phyloP scores from a whole-genome alignment of 2,888 invertebrate species.

The Siphlonurus alternatus region DNA sequence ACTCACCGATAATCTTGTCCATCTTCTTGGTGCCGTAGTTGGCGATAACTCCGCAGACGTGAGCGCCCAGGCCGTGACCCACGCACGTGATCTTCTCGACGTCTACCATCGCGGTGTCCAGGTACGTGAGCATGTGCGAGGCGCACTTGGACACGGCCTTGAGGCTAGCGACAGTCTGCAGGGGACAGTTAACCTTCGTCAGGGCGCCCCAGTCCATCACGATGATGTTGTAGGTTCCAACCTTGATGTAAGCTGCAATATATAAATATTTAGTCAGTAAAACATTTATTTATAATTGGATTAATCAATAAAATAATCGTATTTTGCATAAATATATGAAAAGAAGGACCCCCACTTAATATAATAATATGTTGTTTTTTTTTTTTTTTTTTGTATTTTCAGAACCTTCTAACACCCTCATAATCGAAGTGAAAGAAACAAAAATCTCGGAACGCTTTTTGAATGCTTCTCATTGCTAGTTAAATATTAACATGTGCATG shows the following conservation, averaged over 20 bases:
- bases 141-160: conserved; percentile 52
- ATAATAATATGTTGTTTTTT: too few relatives aligned
- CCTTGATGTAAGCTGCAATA: conserved; percentile 46
- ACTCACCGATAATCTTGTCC: conserved; percentile 49
- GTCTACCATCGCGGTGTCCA: conserved; percentile 45
- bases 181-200: conserved; percentile 50
- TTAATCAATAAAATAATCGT: too few relatives aligned
- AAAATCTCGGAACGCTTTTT: too few relatives aligned
- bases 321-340: too few relatives aligned
- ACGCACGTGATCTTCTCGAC: conserved; percentile 53
- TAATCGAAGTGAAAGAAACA: too few relatives aligned
- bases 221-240: conserved; percentile 60
- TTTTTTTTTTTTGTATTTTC: too few relatives aligned
- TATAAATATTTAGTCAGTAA: too few relatives aligned
- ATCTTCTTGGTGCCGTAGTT: conserved; percentile 53
- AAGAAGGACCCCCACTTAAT: too few relatives aligned
- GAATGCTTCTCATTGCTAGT: too few relatives aligned
- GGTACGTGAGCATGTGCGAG: conserved; percentile 41
- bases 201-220: conserved; percentile 59
- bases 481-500: too few relatives aligned
- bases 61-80: conserved; percentile 55
- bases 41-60: conserved; percentile 57
- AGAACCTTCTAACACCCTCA: too few relatives aligned
- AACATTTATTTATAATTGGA: too few relatives aligned
- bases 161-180: conserved; percentile 58